Conservation (phyloP, 1,140 invertebrate genomes). For the Conus ventricosus region DNA sequence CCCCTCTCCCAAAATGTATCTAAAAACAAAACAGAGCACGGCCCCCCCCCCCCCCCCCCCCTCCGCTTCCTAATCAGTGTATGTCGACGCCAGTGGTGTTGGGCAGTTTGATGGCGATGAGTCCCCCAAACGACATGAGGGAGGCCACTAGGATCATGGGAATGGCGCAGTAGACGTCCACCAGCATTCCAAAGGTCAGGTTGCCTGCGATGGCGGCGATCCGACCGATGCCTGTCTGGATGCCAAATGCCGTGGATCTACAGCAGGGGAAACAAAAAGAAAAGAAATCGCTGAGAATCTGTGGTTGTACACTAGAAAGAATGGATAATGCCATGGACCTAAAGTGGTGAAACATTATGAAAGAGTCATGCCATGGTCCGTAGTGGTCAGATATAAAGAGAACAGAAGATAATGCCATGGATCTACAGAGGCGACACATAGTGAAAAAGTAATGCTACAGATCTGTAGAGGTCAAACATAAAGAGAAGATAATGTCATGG, state of each 20-base stretch:
- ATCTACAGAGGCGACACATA: no score
- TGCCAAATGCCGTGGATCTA: constrained; percentile 76
- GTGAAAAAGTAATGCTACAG: no score
- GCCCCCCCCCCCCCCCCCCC: no score
- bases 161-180: constrained; percentile 74
- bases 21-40: no score
- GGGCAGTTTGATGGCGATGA: constrained; percentile 72
- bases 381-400: no score
- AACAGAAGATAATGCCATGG: no score
- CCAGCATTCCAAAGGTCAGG: constrained; percentile 74
- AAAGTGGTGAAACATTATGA: no score
- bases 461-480: no score
- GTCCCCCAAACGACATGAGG: constrained; percentile 74
- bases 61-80: constrained; percentile 44
- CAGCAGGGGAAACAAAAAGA: constrained; percentile 36
- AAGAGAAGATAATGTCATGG: no score
- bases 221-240: constrained; percentile 73
- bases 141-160: constrained; percentile 76
- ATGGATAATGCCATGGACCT: background rate
- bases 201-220: constrained; percentile 76
- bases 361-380: no score
- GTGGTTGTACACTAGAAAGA: background rate
- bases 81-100: constrained; percentile 72
- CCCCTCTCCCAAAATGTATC: no score
- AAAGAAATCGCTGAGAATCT: background rate